Percentiles rank a stretch among this genome's conserved stretches.
Conservation (phyloP, 2,888 invertebrate species). For the Periphyllus acericola region DNA sequence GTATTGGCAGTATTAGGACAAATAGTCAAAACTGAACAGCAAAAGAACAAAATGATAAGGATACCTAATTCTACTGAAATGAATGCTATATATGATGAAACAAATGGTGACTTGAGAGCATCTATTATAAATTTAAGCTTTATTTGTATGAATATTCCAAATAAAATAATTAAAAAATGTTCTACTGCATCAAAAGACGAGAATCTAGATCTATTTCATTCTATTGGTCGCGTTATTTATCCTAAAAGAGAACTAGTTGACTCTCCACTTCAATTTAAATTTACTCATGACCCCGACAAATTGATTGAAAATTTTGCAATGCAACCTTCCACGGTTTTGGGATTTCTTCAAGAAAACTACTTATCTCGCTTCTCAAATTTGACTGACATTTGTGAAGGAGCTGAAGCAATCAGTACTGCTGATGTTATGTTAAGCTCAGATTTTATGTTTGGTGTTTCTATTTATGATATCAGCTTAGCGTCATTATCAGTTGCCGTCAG, state of each 20-base stretch:
- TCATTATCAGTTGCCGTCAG: slow-evolving; percentile 70
- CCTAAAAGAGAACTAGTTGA: slow-evolving; percentile 52
- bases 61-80: slow-evolving; percentile 53
- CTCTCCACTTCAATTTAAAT: slow-evolving; percentile 63
- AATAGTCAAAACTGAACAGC: slow-evolving; percentile 60
- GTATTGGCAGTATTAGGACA: slow-evolving; percentile 57
- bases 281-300: slow-evolving; percentile 75
- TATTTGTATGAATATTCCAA: slow-evolving; percentile 33
- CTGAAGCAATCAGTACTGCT: slow-evolving; percentile 77
- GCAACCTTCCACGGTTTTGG: slow-evolving; percentile 75
- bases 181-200: slow-evolving; percentile 23
- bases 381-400: slow-evolving; percentile 73
- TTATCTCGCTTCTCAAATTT: slow-evolving; percentile 66
- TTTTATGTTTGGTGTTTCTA: slow-evolving; percentile 32
- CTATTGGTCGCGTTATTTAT: slow-evolving; percentile 63
- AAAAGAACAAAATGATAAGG: slow-evolving; percentile 32
- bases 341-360: slow-evolving; percentile 81
- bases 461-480: slow-evolving; percentile 60
- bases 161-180: slow-evolving; percentile 32
- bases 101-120: slow-evolving; percentile 62
- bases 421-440: slow-evolving; percentile 72
- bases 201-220: slow-evolving; percentile 60
- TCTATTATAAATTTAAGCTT: slow-evolving; percentile 63
- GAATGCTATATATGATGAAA: slow-evolving; percentile 59
- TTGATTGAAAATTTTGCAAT: slow-evolving; percentile 76